phyloP scores from a whole-genome alignment of 2,797 vertebrate genomes.

The Rhodeus uyekii region DNA sequence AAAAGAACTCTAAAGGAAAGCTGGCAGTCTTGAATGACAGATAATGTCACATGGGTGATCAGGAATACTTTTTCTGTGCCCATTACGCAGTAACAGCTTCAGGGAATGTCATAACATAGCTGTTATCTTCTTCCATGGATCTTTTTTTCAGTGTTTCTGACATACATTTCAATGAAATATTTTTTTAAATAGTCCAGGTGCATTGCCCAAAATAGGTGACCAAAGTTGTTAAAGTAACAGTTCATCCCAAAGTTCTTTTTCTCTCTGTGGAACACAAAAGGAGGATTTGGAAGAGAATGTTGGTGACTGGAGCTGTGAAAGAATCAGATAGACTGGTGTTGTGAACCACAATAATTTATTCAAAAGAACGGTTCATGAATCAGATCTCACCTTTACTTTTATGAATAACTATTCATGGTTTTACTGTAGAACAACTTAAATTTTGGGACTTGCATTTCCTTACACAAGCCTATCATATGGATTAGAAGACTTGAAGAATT shows the following conservation, averaged over 20 bases:
- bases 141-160: not conserved
- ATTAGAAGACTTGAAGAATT: not conserved
- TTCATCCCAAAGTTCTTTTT: not conserved
- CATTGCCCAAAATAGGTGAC: not conserved
- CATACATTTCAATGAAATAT: not conserved
- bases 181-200: not conserved
- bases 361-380: not conserved
- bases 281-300: not conserved
- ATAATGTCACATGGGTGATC: slow-evolving; percentile 31
- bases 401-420: not conserved
- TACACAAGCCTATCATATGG: not conserved
- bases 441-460: not conserved
- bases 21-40: slow-evolving; percentile 15
- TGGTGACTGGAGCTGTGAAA: not conserved
- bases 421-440: not conserved
- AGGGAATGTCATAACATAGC: slow-evolving; percentile 2
- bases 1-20: slow-evolving; percentile 5
- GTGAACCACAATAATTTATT: not conserved
- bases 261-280: not conserved
- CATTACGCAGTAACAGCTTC: slow-evolving; percentile 1
- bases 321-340: not conserved
- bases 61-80: slow-evolving; percentile 15
- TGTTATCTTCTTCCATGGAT: slow-evolving; percentile 12
- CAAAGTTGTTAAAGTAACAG: not conserved
- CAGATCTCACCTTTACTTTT: not conserved